Evolutionary conservation across 2,113 vertebrate species (phyloP).

Genomic region (Ploceus nigricollis): DNA sequence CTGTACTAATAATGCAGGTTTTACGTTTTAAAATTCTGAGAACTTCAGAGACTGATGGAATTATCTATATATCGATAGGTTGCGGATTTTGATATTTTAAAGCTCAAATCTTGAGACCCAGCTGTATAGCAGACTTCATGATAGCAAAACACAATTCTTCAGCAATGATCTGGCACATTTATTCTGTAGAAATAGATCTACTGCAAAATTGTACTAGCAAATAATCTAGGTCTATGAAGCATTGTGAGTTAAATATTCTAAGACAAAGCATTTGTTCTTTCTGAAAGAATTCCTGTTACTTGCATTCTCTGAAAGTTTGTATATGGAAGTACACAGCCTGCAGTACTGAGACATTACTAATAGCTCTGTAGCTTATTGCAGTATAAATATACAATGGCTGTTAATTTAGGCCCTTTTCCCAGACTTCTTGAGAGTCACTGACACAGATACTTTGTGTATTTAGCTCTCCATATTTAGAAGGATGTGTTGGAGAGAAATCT

Average conservation of each 20-base stretch:
- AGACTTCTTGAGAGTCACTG: neutral
- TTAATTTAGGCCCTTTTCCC: neutral
- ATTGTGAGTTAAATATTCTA: neutral
- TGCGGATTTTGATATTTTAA: neutral
- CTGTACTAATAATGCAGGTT: neutral
- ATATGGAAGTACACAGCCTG: neutral
- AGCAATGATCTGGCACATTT: neutral
- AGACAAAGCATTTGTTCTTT: neutral
- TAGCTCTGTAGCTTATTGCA: neutral
- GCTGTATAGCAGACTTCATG: neutral
- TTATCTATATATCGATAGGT: neutral
- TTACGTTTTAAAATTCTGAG: neutral
- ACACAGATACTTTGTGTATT: neutral
- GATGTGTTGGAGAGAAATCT: neutral
- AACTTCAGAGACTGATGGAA: neutral
- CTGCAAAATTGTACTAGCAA: neutral
- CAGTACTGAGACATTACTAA: neutral
- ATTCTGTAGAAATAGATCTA: neutral
- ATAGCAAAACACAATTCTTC: neutral
- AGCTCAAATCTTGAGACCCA: neutral
- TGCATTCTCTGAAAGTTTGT: neutral
- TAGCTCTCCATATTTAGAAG: constrained; percentile 4
- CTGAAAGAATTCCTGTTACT: neutral
- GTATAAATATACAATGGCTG: neutral
- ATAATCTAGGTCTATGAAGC: neutral